phyloP scores from a whole-genome alignment of 2,113 vertebrate species.

The Ovis canadensis region DNA sequence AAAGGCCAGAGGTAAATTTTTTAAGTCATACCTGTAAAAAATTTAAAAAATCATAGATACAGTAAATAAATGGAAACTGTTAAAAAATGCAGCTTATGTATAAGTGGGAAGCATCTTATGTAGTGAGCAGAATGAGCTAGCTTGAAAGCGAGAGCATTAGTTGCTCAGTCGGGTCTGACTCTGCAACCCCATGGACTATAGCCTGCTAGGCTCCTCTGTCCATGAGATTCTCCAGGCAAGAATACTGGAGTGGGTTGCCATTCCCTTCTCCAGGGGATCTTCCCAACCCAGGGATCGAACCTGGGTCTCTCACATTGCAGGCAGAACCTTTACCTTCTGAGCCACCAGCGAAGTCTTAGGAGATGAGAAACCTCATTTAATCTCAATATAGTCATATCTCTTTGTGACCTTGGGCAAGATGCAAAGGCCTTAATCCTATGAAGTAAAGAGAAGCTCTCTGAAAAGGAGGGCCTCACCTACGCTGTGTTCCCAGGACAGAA shows the following conservation, averaged over 20 bases:
- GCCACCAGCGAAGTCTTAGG: neutral
- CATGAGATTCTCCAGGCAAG: neutral
- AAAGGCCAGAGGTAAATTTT: neutral
- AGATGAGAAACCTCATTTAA: neutral
- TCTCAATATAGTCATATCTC: neutral
- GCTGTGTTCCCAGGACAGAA: neutral
- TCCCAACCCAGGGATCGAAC: neutral
- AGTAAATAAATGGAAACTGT: neutral
- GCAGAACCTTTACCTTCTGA: neutral
- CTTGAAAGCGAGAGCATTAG: neutral
- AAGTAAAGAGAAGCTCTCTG: neutral
- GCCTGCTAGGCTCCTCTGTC: neutral
- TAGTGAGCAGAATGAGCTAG: neutral
- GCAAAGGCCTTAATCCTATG: neutral
- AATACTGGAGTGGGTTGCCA: neutral
- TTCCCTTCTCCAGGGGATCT: neutral
- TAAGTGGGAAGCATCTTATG: neutral
- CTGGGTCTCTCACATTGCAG: neutral
- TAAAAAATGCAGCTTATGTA: neutral
- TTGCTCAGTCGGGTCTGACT: neutral
- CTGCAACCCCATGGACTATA: neutral
- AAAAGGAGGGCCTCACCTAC: neutral
- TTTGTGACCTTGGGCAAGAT: neutral
- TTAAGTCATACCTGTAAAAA: neutral
- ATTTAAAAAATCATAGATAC: neutral